Percentiles rank a stretch among this genome's conserved stretches.
Evolutionary conservation across 2,797 vertebrate species (phyloP).

Genomic region (Melanotaenia parkinsoni): DNA sequence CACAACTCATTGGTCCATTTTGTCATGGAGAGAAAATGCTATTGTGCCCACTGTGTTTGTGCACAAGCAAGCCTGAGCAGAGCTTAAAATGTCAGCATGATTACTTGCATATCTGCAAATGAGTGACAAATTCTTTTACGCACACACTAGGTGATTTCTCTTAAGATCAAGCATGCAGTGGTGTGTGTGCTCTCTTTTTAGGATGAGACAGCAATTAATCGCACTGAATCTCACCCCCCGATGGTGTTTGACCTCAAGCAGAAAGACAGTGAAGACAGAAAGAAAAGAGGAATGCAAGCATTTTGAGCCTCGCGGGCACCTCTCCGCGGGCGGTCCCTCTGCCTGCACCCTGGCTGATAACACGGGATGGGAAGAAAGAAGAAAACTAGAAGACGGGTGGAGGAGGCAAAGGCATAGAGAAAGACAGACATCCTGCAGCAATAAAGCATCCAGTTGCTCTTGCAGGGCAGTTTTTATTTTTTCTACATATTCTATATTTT

Average conservation of each 20-base stretch:
- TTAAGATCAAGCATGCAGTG: constrained; percentile 25
- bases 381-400: constrained; percentile 30
- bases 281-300: constrained; percentile 48
- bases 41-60: constrained; percentile 1
- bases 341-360: constrained; percentile 78
- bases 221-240: constrained; percentile 53
- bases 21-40: constrained; percentile 11
- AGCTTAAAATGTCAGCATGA: constrained; percentile 35
- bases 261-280: constrained; percentile 65
- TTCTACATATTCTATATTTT: background rate
- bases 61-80: background rate
- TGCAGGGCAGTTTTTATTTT: background rate
- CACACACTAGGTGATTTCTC: constrained; percentile 23
- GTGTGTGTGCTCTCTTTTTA: constrained; percentile 25
- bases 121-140: constrained; percentile 26
- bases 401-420: constrained; percentile 17
- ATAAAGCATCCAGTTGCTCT: background rate
- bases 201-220: constrained; percentile 60
- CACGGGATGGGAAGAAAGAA: constrained; percentile 44
- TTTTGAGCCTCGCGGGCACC: constrained; percentile 63
- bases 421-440: constrained; percentile 18
- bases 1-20: constrained; percentile 12
- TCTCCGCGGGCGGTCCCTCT: constrained; percentile 62
- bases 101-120: constrained; percentile 17
- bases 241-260: constrained; percentile 67